Evolutionary conservation across 2,797 vertebrate species (phyloP).

Genomic region (Enteromius fasciolatus): DNA sequence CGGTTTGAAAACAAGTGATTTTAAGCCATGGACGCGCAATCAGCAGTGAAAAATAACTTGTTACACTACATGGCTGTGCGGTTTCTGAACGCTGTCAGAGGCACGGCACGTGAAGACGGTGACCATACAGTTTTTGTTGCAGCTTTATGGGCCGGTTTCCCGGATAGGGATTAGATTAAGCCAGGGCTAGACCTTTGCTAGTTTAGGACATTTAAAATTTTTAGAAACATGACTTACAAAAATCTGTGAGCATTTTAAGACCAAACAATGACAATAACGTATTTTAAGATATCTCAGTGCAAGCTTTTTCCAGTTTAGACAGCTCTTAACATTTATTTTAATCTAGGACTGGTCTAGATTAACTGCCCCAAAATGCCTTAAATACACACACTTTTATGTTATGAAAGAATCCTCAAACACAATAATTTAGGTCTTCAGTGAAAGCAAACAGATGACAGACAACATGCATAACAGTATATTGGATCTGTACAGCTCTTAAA

Average conservation of each 20-base stretch:
- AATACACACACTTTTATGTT: background rate
- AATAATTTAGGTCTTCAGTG: background rate
- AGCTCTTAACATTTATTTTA: too few species aligned
- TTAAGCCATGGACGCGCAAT: background rate
- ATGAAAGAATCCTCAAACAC: background rate
- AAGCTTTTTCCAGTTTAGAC: too few species aligned
- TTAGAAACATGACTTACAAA: too few species aligned
- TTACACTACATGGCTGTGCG: too few species aligned
- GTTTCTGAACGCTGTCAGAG: too few species aligned
- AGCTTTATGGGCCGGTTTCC: background rate
- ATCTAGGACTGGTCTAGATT: too few species aligned
- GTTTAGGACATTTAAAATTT: too few species aligned
- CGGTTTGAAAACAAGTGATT: background rate
- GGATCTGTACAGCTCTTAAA: background rate
- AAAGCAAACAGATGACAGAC: background rate
- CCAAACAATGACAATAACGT: too few species aligned
- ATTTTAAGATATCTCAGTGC: too few species aligned
- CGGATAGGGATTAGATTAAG: too few species aligned
- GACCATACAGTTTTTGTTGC: background rate
- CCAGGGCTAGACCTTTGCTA: too few species aligned
- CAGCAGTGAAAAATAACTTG: background rate
- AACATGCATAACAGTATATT: background rate
- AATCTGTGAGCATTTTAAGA: too few species aligned
- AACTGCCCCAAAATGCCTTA: background rate
- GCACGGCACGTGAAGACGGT: background rate